These are phyloP conservation scores for Plagodis dolabraria DNA, from an alignment of 2,888 invertebrate species.

Conservation along the genomic window DNA sequence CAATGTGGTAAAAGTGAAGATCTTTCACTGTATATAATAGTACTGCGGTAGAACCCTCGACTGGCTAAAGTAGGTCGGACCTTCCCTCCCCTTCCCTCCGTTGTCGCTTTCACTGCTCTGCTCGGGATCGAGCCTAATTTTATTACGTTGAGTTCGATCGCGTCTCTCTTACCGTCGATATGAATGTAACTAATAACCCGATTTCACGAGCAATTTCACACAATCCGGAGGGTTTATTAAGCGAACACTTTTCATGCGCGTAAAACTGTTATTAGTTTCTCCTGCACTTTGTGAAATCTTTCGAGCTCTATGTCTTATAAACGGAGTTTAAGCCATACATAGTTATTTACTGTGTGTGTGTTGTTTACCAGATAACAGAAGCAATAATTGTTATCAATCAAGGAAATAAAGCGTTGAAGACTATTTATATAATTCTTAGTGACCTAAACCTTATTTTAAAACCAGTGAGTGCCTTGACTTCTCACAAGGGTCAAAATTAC, in stretches of 20 bases:
- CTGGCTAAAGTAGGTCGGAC: conserved; percentile 65
- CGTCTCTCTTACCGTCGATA: conserved; percentile 60
- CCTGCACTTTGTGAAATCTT: not conserved
- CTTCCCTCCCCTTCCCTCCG: conserved; percentile 50
- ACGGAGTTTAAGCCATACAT: not conserved
- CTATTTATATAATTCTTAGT: no score
- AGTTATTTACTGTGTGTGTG: no score
- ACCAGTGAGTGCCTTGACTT: conserved; percentile 32
- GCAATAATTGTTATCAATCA: no score
- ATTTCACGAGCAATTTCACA: conserved; percentile 42
- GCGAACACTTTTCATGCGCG: conserved; percentile 22
- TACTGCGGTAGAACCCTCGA: conserved; percentile 19
- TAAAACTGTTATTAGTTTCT: conserved; percentile 8
- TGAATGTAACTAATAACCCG: conserved; percentile 50
- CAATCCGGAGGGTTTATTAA: conserved; percentile 31
- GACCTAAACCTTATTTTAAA: not conserved
- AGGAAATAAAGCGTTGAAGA: no score
- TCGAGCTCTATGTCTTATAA: not conserved
- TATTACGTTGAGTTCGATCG: conserved; percentile 77
- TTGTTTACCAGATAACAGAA: no score
- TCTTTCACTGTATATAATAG: conserved; percentile 13
- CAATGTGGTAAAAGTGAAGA: conserved; percentile 1
- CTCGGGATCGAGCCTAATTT: conserved; percentile 76
- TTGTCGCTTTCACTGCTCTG: conserved; percentile 72
- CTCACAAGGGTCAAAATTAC: conserved; percentile 45